These are phyloP conservation scores for Dromaius novaehollandiae DNA, from an alignment of 2,113 vertebrate species.

Conservation along the genomic window DNA sequence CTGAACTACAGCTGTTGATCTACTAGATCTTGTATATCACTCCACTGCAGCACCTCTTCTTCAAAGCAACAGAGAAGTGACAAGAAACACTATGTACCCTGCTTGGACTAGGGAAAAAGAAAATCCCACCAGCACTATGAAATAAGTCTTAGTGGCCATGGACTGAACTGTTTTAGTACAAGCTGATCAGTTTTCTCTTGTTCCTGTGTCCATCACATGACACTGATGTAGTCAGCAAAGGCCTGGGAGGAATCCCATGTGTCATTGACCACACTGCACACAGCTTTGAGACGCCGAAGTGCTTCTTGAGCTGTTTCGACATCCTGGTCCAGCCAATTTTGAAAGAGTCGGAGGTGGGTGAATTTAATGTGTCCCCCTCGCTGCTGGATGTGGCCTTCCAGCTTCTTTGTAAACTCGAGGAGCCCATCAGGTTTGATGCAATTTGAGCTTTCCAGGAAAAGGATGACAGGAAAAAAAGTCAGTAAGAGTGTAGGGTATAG, in stretches of 20 bases:
- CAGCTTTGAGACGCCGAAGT: constrained; percentile 72
- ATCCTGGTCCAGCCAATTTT: constrained; percentile 89
- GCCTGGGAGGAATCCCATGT: constrained; percentile 85
- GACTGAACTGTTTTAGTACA: not conserved
- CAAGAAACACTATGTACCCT: not conserved
- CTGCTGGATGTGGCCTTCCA: constrained; percentile 72
- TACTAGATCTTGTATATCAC: accelerated
- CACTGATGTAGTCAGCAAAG: constrained; percentile 88
- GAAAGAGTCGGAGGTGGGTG: constrained; percentile 83
- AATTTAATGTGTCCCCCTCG: constrained; percentile 69
- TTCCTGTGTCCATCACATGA: constrained; percentile 79
- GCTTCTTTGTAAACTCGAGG: constrained; percentile 82
- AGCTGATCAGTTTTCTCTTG: not conserved
- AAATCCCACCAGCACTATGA: not conserved
- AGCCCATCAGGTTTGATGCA: constrained; percentile 90
- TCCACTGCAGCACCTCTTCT: not conserved
- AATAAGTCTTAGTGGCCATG: not conserved
- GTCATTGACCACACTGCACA: constrained; percentile 80
- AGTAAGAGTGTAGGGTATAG: not conserved
- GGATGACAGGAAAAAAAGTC: not conserved
- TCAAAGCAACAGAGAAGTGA: not conserved
- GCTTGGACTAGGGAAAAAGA: not conserved
- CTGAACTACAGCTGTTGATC: not conserved
- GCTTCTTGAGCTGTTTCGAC: constrained; percentile 80
- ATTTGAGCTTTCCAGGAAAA: constrained; percentile 83